These are phyloP conservation scores for Scrobipalpa costella DNA, from an alignment of 2,888 invertebrate genomes.

Conservation along the genomic window DNA sequence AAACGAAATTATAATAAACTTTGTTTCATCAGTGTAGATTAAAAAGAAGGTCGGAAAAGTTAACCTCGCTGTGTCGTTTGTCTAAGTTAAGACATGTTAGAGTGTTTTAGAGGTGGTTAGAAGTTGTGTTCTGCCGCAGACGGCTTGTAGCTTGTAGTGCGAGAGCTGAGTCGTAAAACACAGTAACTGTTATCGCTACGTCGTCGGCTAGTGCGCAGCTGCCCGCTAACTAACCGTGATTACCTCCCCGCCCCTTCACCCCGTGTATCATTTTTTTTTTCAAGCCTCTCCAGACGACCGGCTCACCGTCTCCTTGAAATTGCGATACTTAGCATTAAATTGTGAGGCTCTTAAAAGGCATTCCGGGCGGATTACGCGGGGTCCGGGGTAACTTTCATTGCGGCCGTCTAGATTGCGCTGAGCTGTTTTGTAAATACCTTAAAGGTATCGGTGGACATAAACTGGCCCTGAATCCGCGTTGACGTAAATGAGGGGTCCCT, in stretches of 20 bases:
- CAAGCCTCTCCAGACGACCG: slow-evolving; percentile 64
- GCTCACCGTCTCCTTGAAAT: slow-evolving; percentile 68
- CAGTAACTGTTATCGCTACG: slow-evolving; percentile 57
- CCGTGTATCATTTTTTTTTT: slow-evolving; percentile 75
- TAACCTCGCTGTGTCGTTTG: neutral
- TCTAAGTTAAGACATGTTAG: neutral
- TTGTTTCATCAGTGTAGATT: neutral
- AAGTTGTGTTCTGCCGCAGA: neutral
- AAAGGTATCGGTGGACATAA: slow-evolving; percentile 74
- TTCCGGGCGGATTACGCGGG: slow-evolving; percentile 67
- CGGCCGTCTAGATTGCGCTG: slow-evolving; percentile 63
- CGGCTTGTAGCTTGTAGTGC: slow-evolving; percentile 39
- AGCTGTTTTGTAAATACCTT: slow-evolving; percentile 76
- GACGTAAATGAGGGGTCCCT: slow-evolving; percentile 76
- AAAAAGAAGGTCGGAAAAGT: neutral
- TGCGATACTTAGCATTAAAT: slow-evolving; percentile 79
- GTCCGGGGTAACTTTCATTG: slow-evolving; percentile 58
- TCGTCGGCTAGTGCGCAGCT: slow-evolving; percentile 55
- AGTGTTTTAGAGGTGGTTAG: slow-evolving; percentile 12
- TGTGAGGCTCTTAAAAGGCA: slow-evolving; percentile 71
- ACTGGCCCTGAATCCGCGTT: slow-evolving; percentile 65
- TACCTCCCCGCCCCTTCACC: slow-evolving; percentile 46
- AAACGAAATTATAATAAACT: neutral
- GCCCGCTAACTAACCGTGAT: slow-evolving; percentile 71
- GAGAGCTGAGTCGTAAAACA: slow-evolving; percentile 54